phyloP scores from a whole-genome alignment of 2,113 vertebrate species.

The Tichodroma muraria region DNA sequence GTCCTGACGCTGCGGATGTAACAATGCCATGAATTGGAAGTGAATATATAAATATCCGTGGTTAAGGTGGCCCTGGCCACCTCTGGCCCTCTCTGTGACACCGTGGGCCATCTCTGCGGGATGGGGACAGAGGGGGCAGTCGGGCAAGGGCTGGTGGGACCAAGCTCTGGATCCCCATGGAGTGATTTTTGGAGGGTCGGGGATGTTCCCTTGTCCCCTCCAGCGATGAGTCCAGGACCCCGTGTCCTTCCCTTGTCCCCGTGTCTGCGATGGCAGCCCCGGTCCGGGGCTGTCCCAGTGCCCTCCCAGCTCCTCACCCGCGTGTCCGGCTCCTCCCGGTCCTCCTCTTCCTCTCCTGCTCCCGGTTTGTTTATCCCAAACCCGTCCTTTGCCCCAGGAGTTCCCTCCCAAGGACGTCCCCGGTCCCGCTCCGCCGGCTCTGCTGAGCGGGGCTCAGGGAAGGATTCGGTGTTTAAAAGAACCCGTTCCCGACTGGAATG shows the following conservation, averaged over 20 bases:
- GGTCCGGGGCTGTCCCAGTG: not conserved
- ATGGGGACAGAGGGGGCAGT: not conserved
- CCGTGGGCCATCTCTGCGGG: not conserved
- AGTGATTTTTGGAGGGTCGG: not conserved
- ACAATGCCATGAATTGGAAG: not conserved
- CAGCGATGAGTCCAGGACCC: too few relatives aligned
- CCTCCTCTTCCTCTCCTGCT: not conserved
- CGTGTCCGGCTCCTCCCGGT: not conserved
- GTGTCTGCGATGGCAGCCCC: too few relatives aligned
- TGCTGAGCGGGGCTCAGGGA: not conserved
- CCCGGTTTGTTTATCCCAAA: not conserved
- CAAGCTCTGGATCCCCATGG: not conserved
- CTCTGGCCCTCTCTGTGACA: not conserved
- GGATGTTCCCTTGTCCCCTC: too few relatives aligned
- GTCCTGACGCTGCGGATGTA: not conserved
- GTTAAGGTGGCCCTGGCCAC: not conserved
- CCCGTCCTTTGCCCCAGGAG: not conserved
- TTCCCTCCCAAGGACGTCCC: not conserved
- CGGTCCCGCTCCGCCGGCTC: not conserved
- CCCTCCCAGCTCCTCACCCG: not conserved
- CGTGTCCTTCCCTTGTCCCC: too few relatives aligned
- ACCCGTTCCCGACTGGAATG: fast-evolving
- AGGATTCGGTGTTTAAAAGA: not conserved
- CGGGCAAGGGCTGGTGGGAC: not conserved
- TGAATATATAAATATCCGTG: not conserved